Evolutionary conservation across 2,797 vertebrate genomes (phyloP).

Genomic region (Megaceryle alcyon): DNA sequence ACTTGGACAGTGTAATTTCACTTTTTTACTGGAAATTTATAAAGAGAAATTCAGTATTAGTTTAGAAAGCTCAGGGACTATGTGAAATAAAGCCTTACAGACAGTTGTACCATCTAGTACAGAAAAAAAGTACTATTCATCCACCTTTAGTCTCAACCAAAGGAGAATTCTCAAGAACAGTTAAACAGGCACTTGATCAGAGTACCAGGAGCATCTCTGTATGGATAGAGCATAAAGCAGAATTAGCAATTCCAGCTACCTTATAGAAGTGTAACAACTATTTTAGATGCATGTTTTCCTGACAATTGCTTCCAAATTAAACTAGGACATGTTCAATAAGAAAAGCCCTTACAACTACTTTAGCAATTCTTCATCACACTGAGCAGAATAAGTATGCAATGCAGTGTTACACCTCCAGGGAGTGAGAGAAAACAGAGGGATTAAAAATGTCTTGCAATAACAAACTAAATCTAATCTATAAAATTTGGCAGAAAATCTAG

Average conservation of each 20-base stretch:
- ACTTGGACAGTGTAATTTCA: neutral
- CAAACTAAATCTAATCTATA: neutral
- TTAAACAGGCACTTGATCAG: neutral
- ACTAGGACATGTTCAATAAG: neutral
- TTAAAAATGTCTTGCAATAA: neutral
- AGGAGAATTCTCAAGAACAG: neutral
- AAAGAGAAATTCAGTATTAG: neutral
- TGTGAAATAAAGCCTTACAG: neutral
- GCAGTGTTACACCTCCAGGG: neutral
- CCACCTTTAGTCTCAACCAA: neutral
- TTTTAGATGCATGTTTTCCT: neutral
- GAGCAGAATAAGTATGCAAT: neutral
- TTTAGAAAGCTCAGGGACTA: neutral
- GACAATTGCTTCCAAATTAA: neutral
- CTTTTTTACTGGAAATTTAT: neutral
- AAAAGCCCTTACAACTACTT: neutral
- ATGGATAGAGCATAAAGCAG: neutral
- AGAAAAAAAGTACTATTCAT: neutral
- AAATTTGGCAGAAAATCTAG: neutral
- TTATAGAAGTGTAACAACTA: neutral
- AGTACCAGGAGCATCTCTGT: neutral
- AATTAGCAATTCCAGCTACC: neutral
- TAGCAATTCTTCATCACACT: neutral
- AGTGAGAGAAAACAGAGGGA: neutral
- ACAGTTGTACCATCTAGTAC: neutral